Evolutionary conservation across 2,113 vertebrate species (phyloP), one percentile per base, ranked within the genome.

Genomic region (Pontoporia blainvillei): DNA sequence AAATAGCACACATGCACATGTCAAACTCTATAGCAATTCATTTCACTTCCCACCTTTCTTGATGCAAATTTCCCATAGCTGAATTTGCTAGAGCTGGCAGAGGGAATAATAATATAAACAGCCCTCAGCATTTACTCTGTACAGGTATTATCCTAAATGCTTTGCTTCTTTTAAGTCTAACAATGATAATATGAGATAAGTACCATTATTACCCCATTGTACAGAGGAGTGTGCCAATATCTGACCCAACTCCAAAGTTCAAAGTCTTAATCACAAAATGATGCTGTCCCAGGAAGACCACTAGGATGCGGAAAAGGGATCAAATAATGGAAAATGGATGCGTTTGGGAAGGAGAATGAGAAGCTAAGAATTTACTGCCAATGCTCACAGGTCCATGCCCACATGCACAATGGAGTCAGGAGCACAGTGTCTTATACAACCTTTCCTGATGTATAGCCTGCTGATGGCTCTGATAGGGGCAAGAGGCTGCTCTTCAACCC

Each of bases 131-230:
- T 76, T 82, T 81, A 75, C 21, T 52, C 13, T 66, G 15, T 76
- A 61, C 4, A 96, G 46, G 21, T 87, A 61, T 71, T 91, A 46
- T 21, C 18, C 7, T 52, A 89, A 93, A 79, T 67, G 21, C n/a
- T 82, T 73, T 83, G 73, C 44, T 52, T 93, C 18, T 96, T 94
- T 90, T 72, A 91, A 86, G 23, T 78, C 34, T 69, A 90, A 85
- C 52, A 59, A 36, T 71, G 82, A 86, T 69, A 67, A 41, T 87
- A 46, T 39, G 20, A 79, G 41, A 2, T 67, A 67, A 81, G 39
- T 34, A 54, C 29, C 29, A 46, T 62, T 66, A 91, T 69, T 69
- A 41, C 3, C 6, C 6, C 27, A 61, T 82, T 61, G 25, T 79
- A 87, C n/a, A 92, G 31, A 73, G 23, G 41, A 92, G 2, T 6